Base-by-base conservation (phyloP, 2,888 invertebrate genomes). In the Alsophila aescularia region DNA sequence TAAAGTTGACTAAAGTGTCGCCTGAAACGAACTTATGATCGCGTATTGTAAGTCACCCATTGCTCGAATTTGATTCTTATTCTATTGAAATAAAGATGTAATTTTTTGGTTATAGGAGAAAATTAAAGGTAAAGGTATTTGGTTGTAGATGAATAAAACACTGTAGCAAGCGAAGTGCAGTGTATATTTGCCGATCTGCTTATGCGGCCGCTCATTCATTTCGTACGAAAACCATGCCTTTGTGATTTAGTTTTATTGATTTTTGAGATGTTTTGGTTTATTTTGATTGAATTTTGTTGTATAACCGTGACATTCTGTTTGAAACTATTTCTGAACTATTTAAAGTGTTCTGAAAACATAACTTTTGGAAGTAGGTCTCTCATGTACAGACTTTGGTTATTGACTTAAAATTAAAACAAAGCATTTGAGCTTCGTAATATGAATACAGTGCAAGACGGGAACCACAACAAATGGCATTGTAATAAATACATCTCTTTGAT, bases 111-210 rank as follows among this genome's bases (percentile, higher is more conserved):
- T 53, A 63, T 64, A 44, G 12, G 10, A 7, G 6, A 1, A 6
- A n/a, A 2, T n/a, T 21, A 51, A 12, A 31, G 43, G 53, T 52
- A 62, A 16, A 27, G 12, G 13, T 59, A 66, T 34, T 61, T 74
- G 65, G 78, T 68, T 47, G 51, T 77, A 72, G 81, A 76, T 78
- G 79, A 81, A 81, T 84, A 79, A 83, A 85, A 86, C 79, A 85
- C 81, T 87, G 90, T 88, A 74, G 82, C 86, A 60, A 76, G 70
- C 81, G 73, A 79, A 89, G 90, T 84, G 90, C 84, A 83, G 82
- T 85, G 90, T 84, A 86, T 87, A 90, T 90, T 90, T 88, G 85
- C 84, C 72, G 75, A 81, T 72, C 79, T 82, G 80, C 83, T 85
- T 80, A 80, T 80, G 85, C 72, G 86, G 83, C 67, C 81, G 77